Evolutionary conservation across 1,140 invertebrate genomes (phyloP).

Genomic region (Polyergus mexicanus): DNA sequence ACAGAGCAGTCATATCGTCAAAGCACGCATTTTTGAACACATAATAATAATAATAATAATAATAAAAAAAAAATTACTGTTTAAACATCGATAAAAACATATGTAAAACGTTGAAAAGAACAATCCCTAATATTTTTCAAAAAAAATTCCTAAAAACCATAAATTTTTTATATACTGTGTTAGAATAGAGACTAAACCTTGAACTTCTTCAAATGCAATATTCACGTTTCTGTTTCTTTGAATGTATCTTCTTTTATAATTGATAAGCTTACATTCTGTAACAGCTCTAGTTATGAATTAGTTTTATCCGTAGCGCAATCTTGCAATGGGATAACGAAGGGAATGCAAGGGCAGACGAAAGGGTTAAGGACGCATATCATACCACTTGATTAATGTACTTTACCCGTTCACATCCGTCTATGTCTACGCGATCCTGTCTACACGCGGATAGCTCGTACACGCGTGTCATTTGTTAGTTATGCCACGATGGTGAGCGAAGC

Average conservation of each 20-base stretch:
- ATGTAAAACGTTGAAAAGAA: too few species aligned
- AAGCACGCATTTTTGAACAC: too few species aligned
- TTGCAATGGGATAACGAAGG: conserved; percentile 43
- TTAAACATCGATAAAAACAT: too few species aligned
- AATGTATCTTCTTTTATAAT: not conserved
- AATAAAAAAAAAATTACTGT: too few species aligned
- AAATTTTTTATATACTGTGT: too few species aligned
- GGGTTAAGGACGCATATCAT: conserved; percentile 77
- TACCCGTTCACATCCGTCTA: conserved; percentile 57
- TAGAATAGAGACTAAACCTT: too few species aligned
- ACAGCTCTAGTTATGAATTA: conserved; percentile 64
- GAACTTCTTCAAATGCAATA: not conserved
- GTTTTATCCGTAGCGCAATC: conserved; percentile 36
- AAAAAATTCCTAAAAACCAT: too few species aligned
- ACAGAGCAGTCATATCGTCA: too few species aligned
- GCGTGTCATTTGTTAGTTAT: conserved; percentile 64
- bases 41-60: too few species aligned
- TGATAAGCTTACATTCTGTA: not conserved
- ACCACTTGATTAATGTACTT: conserved; percentile 77
- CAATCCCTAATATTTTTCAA: too few species aligned
- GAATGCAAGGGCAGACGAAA: conserved; percentile 55
- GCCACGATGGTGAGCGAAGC: not conserved
- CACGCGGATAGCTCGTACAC: conserved; percentile 39
- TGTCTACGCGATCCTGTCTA: conserved; percentile 19
- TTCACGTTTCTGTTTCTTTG: not conserved